phyloP scores from a whole-genome alignment of 1,140 invertebrate genomes.

The Subanguina moxae region DNA sequence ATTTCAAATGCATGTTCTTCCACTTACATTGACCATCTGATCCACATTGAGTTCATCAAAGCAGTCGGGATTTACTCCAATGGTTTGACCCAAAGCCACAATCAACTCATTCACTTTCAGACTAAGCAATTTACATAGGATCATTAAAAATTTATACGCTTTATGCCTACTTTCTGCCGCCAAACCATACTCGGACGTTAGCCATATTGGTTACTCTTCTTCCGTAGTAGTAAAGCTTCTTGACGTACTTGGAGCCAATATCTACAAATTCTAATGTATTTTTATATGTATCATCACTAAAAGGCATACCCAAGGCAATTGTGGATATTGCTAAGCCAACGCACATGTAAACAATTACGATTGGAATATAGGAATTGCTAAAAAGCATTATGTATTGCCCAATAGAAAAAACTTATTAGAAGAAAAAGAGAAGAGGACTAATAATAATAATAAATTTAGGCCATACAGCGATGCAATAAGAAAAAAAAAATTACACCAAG shows the following conservation, averaged over 20 bases:
- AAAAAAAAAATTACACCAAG: too few species aligned
- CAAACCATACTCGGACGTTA: constrained; percentile 40
- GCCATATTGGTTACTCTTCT: constrained; percentile 31
- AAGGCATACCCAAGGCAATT: constrained; percentile 40
- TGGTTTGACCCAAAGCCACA: constrained; percentile 37
- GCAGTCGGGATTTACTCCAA: constrained; percentile 39
- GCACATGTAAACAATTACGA: constrained; percentile 45
- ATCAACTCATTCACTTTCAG: constrained; percentile 37
- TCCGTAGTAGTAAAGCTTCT: constrained; percentile 38
- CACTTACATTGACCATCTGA: constrained; percentile 31
- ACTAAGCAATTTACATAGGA: constrained; percentile 14
- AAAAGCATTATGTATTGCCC: too few species aligned
- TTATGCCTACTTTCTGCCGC: constrained; percentile 37
- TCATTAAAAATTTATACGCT: background rate
- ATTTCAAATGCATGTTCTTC: too few species aligned
- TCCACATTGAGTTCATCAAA: constrained; percentile 36
- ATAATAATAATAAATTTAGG: too few species aligned
- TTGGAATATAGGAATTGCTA: constrained; percentile 39
- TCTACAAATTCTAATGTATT: constrained; percentile 14
- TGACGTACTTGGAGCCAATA: constrained; percentile 40
- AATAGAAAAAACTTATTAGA: constrained; percentile 15
- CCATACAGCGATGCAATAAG: too few species aligned
- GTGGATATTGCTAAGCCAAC: constrained; percentile 41
- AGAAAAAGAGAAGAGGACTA: too few species aligned
- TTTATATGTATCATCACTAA: too few species aligned